Base-by-base conservation (phyloP, 2,113 vertebrate species). In the Mellivora capensis region DNA sequence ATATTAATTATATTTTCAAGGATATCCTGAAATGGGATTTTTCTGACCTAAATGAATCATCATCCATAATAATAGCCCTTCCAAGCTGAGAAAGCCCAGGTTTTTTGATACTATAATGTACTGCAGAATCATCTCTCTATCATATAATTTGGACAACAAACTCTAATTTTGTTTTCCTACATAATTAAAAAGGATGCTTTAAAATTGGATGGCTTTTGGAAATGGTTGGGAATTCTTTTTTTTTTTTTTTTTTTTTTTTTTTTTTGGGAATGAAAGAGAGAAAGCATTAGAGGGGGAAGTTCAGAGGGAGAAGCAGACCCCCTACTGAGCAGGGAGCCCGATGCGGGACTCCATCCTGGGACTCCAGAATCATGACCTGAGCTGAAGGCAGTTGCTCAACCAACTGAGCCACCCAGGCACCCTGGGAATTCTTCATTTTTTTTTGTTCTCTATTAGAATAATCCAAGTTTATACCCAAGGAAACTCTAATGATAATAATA, bases 81-180 rank as follows among this genome's bases (percentile, higher is more conserved):
- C 52, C 31, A 59, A 61, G 23, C 18, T 54, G 62, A 94, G n/a
- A 80, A 96, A 94, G 18, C 62, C 59, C 57, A 74, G 42, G 54
- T 42, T 96, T 96, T 97, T 61, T 85, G 49, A 94, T 96, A 96
- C 25, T 95, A 74, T 91, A 91, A 93, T 96, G 29, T 87, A 93
- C 39, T 59, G 4, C 79, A 57, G 39, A 90, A 37, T 80, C 80
- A 92, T 96, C 54, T 64, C 15, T 84, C 71, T 69, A 61, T 93
- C 79, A 71, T 90, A 57, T 90, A 89, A 93, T 97, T 97, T 98
- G 47, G 54, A 77, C 4, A 74, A 44, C 47, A 96, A 90, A 89
- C n/a, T 95, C 77, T 64, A 96, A 84, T 96, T 96, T 83, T 92
- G 39, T 93, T 96, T 94, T 84, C 69, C 44, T 92, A 80, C 59